phyloP scores from a whole-genome alignment of 2,888 invertebrate species.

The Oscheius sp. region DNA sequence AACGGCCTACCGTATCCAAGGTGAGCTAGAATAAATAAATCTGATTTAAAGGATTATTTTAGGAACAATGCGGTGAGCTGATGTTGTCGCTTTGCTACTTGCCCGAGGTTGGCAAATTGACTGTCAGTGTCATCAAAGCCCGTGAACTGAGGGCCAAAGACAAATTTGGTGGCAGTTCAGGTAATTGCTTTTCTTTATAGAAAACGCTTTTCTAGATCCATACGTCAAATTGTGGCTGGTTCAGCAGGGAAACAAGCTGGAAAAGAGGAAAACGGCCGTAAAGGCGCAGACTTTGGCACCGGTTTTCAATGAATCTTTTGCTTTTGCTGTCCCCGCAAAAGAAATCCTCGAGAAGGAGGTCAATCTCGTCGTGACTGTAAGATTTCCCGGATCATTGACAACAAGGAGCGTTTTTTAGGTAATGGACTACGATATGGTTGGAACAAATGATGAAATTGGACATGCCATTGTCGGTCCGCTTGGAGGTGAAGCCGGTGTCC shows the following conservation, averaged over 20 bases:
- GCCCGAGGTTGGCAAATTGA: slow-evolving; percentile 91
- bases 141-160: slow-evolving; percentile 82
- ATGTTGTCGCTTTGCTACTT: slow-evolving; percentile 92
- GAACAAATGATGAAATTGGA: slow-evolving; percentile 71
- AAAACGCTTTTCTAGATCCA: slow-evolving; percentile 62
- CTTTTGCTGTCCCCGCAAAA: slow-evolving; percentile 67
- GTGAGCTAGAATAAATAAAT: slow-evolving; percentile 35
- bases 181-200: neutral
- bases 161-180: slow-evolving; percentile 50
- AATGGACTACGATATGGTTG: slow-evolving; percentile 72
- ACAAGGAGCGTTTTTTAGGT: slow-evolving; percentile 54
- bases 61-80: slow-evolving; percentile 87
- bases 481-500: slow-evolving; percentile 64
- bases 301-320: slow-evolving; percentile 72
- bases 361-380: slow-evolving; percentile 69
- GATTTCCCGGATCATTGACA: neutral
- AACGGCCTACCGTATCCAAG: slow-evolving; percentile 70
- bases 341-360: slow-evolving; percentile 63
- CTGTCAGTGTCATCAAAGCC: slow-evolving; percentile 90
- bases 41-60: slow-evolving; percentile 26
- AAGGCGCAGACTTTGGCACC: slow-evolving; percentile 66
- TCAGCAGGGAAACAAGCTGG: slow-evolving; percentile 71
- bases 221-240: slow-evolving; percentile 74
- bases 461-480: slow-evolving; percentile 70
- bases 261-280: slow-evolving; percentile 72